phyloP scores from a whole-genome alignment of 2,888 invertebrate species.

The Calameuta pallipes region DNA sequence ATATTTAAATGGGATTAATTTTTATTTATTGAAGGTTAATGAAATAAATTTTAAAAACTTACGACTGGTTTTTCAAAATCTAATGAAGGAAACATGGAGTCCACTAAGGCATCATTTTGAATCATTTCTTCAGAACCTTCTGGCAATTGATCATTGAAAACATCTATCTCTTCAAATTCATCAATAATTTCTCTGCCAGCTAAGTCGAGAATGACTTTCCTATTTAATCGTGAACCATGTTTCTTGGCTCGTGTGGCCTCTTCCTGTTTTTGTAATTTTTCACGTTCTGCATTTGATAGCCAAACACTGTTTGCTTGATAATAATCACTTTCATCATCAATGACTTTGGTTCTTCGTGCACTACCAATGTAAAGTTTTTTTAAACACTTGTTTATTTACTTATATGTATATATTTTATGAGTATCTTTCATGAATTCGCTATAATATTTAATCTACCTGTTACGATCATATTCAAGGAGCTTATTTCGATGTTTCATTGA shows the following conservation, averaged over 20 bases:
- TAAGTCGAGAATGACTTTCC: conserved; percentile 83
- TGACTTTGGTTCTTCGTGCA: conserved; percentile 80
- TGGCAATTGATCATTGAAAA: not conserved
- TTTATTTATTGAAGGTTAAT: not conserved
- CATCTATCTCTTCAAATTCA: conserved; percentile 38
- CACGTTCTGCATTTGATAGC: conserved; percentile 79
- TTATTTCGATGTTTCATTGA: conserved; percentile 84
- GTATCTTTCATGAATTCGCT: not conserved
- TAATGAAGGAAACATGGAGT: conserved; percentile 37
- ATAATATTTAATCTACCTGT: conserved; percentile 68
- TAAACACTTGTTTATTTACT: conserved; percentile 12
- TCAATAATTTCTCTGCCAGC: conserved; percentile 68
- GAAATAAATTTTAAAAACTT: conserved; percentile 10
- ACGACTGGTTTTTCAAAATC: conserved; percentile 53
- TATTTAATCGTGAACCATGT: conserved; percentile 75
- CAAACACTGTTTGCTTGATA: conserved; percentile 87
- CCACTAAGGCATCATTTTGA: not conserved
- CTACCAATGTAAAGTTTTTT: conserved; percentile 62
- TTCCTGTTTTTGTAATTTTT: conserved; percentile 75
- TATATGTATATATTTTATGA: not conserved
- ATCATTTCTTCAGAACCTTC: not conserved
- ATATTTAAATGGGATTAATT: not conserved
- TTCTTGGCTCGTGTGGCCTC: conserved; percentile 76
- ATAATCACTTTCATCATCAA: conserved; percentile 96
- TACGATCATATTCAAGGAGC: conserved; percentile 85